Evolutionary conservation across 2,797 vertebrate genomes (phyloP).

Genomic region (Sebastes vulpes): DNA sequence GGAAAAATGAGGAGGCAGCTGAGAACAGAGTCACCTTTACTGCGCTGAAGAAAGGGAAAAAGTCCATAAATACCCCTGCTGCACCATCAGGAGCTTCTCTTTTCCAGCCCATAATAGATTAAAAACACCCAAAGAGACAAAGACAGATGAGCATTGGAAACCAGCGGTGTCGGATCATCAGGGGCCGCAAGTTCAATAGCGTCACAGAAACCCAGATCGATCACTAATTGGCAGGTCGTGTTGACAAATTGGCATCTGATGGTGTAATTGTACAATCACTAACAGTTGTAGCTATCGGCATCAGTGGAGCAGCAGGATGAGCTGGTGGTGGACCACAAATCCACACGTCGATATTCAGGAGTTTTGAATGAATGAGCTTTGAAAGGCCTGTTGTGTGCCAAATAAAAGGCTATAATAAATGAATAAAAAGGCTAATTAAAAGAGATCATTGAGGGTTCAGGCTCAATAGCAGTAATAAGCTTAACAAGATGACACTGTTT

Average conservation of each 20-base stretch:
- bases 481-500: not conserved
- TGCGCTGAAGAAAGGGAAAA: conserved; percentile 44
- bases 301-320: not conserved
- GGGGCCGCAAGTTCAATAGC: not conserved
- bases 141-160: conserved; percentile 8
- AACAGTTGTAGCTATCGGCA: not conserved
- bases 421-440: not conserved
- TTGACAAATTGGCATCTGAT: conserved; percentile 8
- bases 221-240: conserved; percentile 6
- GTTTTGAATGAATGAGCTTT: not conserved
- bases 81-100: conserved; percentile 81
- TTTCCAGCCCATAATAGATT: conserved; percentile 81
- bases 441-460: not conserved
- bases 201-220: conserved; percentile 1
- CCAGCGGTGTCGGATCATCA: not conserved
- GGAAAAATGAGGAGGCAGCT: conserved; percentile 1
- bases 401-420: not conserved
- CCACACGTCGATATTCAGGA: not conserved
- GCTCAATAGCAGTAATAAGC: conserved; percentile 1
- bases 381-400: not conserved
- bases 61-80: conserved; percentile 68
- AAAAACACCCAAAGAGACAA: not conserved
- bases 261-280: not conserved
- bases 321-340: not conserved
- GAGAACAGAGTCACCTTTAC: conserved; percentile 64